Evolutionary conservation across 64 coral and sea anemone genomes (phyloP).

Genomic region (Actinia equina): DNA sequence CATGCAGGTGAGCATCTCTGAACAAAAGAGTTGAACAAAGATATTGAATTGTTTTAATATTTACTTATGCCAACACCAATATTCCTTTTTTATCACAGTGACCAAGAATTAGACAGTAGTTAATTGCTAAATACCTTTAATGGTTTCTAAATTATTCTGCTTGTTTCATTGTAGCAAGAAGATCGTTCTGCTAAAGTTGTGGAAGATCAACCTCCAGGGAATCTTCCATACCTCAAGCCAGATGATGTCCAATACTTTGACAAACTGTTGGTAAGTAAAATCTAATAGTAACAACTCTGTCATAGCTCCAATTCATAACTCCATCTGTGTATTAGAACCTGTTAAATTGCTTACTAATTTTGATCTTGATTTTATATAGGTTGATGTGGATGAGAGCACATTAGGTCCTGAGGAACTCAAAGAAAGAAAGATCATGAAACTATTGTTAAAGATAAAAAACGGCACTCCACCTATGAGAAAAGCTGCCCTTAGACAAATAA

Average conservation of each 20-base stretch:
- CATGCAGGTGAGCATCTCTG: slow-evolving; percentile 63
- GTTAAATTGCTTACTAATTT: neutral
- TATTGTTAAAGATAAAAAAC: slow-evolving; percentile 96
- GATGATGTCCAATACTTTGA: slow-evolving; percentile 99
- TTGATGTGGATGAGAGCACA: slow-evolving; percentile 98
- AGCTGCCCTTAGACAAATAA: slow-evolving; percentile 94
- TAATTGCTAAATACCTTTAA: no score
- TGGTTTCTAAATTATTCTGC: neutral
- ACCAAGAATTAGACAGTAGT: no score
- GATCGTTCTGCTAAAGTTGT: slow-evolving; percentile 92
- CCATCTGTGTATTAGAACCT: neutral
- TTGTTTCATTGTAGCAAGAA: slow-evolving; percentile 74
- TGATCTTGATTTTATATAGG: slow-evolving; percentile 41
- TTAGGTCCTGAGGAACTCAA: slow-evolving; percentile 92
- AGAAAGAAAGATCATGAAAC: slow-evolving; percentile 99
- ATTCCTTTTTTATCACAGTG: no score
- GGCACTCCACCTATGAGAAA: slow-evolving; percentile 99
- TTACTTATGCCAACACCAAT: no score
- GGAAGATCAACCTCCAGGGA: slow-evolving; percentile 98
- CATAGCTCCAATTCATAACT: no score
- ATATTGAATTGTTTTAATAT: neutral
- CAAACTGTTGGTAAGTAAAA: slow-evolving; percentile 81
- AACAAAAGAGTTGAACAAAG: neutral
- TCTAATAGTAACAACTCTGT: no score
- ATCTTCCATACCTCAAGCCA: slow-evolving; percentile 93